phyloP scores from a whole-genome alignment of 30 jellyfish, hydroid and myxozoan species.

The Aurelia sp. region DNA sequence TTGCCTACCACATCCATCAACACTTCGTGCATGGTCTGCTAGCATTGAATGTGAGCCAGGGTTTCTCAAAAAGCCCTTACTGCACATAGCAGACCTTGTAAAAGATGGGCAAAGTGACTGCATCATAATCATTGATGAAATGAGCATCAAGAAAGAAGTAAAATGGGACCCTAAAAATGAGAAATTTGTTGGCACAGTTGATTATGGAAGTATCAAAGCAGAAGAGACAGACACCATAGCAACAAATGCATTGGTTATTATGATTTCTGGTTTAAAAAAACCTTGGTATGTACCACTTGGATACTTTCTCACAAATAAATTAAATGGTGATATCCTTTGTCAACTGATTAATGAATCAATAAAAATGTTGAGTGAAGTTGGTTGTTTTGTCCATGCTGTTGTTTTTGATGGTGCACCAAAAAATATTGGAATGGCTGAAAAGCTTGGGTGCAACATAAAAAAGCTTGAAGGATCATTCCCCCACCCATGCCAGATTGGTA shows the following conservation, averaged over 20 bases:
- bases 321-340: background rate
- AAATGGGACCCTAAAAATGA: conserved; percentile 24
- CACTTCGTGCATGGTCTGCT: too few relatives aligned
- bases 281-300: conserved; percentile 34
- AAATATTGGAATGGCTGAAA: conserved; percentile 54
- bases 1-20: too few relatives aligned
- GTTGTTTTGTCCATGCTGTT: conserved; percentile 36
- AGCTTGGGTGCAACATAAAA: conserved; percentile 48
- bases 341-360: conserved; percentile 24
- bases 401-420: conserved; percentile 66
- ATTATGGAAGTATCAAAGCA: conserved; percentile 34
- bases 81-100: too few relatives aligned
- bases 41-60: too few relatives aligned
- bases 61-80: too few relatives aligned
- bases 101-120: too few relatives aligned
- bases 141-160: conserved; percentile 17
- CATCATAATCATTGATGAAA: too few relatives aligned
- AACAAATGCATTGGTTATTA: conserved; percentile 29
- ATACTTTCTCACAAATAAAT: conserved; percentile 18
- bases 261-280: conserved; percentile 12
- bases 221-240: conserved; percentile 34
- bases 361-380: conserved; percentile 20
- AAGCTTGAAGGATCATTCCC: conserved; percentile 42
- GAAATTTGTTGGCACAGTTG: conserved; percentile 54
- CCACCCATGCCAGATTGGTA: conserved; percentile 11